Evolutionary conservation across 2,797 vertebrate genomes (phyloP).

Genomic region (Esox masquinongy): DNA sequence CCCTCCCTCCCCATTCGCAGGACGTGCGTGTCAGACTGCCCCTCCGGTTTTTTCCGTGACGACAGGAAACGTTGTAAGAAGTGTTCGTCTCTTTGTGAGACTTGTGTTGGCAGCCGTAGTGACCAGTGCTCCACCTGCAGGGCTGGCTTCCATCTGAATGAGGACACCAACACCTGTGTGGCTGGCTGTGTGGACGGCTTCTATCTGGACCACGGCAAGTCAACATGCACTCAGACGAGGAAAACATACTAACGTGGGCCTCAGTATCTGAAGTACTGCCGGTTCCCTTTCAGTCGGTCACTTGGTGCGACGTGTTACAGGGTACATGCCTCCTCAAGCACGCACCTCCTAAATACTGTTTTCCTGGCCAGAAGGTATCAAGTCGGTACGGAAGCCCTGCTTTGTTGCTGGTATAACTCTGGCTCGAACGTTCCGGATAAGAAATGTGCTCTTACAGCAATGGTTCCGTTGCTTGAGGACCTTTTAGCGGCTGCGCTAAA

Average conservation of each 20-base stretch:
- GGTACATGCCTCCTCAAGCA: too few relatives aligned
- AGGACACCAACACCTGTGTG: constrained; percentile 87
- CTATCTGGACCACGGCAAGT: constrained; percentile 80
- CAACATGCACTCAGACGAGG: constrained; percentile 5
- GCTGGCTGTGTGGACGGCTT: constrained; percentile 86
- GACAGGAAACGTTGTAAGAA: constrained; percentile 97
- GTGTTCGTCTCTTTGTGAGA: constrained; percentile 90
- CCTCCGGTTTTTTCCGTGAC: constrained; percentile 92
- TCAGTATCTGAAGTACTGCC: too few relatives aligned
- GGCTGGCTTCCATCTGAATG: constrained; percentile 87
- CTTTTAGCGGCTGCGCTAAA: too few relatives aligned
- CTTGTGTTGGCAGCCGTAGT: constrained; percentile 89
- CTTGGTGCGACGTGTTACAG: too few relatives aligned
- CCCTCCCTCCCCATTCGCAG: constrained; percentile 55
- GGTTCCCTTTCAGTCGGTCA: background rate
- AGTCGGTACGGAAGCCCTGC: too few relatives aligned
- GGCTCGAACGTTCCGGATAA: too few relatives aligned
- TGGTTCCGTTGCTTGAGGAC: too few relatives aligned
- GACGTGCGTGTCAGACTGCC: constrained; percentile 95
- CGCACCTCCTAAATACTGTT: too few relatives aligned
- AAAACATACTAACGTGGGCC: background rate
- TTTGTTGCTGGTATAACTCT: too few relatives aligned
- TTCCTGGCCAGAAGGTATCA: too few relatives aligned
- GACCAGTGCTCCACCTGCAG: constrained; percentile 95
- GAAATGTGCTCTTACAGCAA: too few relatives aligned